Conservation (phyloP, 1,140 invertebrate species). For the Bombus huntii region DNA sequence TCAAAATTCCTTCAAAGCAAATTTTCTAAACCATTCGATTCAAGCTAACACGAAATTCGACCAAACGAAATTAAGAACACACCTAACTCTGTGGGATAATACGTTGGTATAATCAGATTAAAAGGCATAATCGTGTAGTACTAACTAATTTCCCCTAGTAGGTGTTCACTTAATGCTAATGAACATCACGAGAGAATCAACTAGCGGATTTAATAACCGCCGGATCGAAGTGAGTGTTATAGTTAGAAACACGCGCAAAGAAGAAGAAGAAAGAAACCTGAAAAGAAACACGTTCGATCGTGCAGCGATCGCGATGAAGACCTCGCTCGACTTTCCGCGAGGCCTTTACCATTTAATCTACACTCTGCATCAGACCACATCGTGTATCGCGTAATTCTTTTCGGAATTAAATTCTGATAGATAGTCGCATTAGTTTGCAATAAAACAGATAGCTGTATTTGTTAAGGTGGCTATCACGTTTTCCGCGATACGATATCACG, state of each 20-base stretch:
- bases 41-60: no score
- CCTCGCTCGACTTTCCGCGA: conserved; percentile 9
- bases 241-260: neutral
- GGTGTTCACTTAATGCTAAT: no score
- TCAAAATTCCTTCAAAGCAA: no score
- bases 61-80: neutral
- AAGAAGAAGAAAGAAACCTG: conserved; percentile 9
- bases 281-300: conserved; percentile 44
- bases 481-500: neutral
- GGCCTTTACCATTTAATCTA: neutral
- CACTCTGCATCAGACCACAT: no score
- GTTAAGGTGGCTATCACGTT: neutral
- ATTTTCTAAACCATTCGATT: neutral
- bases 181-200: neutral
- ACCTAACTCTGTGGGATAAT: neutral
- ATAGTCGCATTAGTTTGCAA: neutral
- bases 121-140: no score
- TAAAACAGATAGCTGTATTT: neutral
- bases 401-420: neutral
- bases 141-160: no score
- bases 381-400: neutral
- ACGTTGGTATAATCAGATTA: neutral
- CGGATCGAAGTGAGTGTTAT: no score
- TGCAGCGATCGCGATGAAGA: neutral
- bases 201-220: no score